Conservation (phyloP, 2,797 vertebrate genomes). For the Hyperoplus immaculatus region DNA sequence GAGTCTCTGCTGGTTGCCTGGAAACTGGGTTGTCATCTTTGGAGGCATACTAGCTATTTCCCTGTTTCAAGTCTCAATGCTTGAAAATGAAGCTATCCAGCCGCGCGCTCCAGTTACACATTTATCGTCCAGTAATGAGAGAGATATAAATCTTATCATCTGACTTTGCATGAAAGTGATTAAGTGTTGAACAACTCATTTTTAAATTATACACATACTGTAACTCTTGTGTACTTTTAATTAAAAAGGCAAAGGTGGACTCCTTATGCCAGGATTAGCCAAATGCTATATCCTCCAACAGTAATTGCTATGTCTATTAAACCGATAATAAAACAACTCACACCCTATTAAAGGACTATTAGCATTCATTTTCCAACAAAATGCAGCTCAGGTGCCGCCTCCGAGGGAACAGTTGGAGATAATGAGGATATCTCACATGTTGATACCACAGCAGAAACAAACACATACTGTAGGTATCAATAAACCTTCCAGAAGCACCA, state of each 20-base stretch:
- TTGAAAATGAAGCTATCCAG: no score
- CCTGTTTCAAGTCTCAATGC: no score
- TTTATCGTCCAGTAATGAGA: no score
- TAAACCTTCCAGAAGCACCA: constrained; percentile 21
- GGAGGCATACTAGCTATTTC: no score
- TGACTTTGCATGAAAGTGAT: not conserved
- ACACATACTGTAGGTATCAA: constrained; percentile 29
- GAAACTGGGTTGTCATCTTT: no score
- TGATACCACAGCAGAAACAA: constrained; percentile 29
- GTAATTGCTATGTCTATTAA: not conserved
- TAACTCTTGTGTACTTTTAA: not conserved
- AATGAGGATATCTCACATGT: constrained; percentile 40
- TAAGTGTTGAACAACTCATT: not conserved
- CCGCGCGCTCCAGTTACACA: no score
- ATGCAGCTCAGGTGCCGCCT: constrained; percentile 55
- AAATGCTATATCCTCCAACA: not conserved
- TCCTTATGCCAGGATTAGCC: not conserved
- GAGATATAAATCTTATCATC: not conserved
- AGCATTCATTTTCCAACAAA: constrained; percentile 7
- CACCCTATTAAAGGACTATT: not conserved
- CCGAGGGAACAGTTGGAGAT: constrained; percentile 32
- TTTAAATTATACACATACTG: not conserved
- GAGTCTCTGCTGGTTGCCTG: no score
- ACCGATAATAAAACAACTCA: not conserved
- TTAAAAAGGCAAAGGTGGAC: not conserved